Evolutionary conservation across 2,797 vertebrate species (phyloP).

Genomic region (Mycteria americana): DNA sequence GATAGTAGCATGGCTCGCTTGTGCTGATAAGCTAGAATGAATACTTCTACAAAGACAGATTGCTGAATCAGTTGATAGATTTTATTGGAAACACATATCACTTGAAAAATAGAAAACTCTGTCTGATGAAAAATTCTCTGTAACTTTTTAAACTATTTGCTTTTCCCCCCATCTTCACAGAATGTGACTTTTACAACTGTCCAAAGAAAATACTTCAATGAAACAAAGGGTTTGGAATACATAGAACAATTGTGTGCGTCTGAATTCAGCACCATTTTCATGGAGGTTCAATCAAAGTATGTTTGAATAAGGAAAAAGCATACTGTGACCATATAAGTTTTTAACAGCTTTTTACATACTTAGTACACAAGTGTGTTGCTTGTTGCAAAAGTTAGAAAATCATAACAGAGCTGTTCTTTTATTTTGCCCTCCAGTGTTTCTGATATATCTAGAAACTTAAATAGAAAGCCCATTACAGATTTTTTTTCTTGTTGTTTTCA

Average conservation of each 20-base stretch:
- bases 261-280: slow-evolving; percentile 88
- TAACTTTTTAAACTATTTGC: not conserved
- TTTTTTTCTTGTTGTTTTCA: not conserved
- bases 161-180: slow-evolving; percentile 68
- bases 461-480: not conserved
- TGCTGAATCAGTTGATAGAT: not conserved
- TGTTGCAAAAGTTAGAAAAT: not conserved
- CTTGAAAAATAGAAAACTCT: not conserved
- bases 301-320: slow-evolving; percentile 33
- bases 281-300: slow-evolving; percentile 96
- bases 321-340: not conserved
- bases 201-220: slow-evolving; percentile 95
- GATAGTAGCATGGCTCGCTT: not conserved
- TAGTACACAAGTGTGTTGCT: not conserved
- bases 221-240: slow-evolving; percentile 94
- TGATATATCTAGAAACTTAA: not conserved
- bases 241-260: slow-evolving; percentile 90
- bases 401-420: not conserved
- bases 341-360: not conserved
- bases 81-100: not conserved
- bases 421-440: not conserved
- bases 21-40: not conserved
- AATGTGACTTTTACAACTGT: slow-evolving; percentile 87
- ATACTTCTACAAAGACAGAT: not conserved
- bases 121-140: not conserved